These are phyloP conservation scores for Epinotia bilunana DNA, from an alignment of 2,888 invertebrate species.

Conservation along the genomic window DNA sequence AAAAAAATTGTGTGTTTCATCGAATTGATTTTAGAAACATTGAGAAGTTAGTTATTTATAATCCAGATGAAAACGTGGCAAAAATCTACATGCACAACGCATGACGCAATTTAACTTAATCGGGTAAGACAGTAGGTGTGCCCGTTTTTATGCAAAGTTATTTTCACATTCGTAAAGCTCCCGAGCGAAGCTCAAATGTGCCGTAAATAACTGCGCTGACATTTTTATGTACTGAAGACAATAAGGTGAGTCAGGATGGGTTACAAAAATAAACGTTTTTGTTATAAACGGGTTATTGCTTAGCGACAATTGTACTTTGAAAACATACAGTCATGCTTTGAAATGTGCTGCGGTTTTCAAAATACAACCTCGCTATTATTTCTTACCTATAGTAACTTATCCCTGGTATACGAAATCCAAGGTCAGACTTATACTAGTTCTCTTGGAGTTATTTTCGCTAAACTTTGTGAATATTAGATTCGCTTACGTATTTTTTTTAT, in stretches of 20 bases:
- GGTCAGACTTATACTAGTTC: too few species aligned
- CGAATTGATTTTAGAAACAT: too few species aligned
- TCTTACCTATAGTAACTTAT: too few species aligned
- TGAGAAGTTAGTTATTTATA: too few species aligned
- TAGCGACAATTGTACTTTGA: slow-evolving; percentile 29
- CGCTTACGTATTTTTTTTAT: too few species aligned
- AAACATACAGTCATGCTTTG: background rate
- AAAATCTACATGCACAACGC: background rate
- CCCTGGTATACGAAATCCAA: too few species aligned
- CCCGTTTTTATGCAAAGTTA: slow-evolving; percentile 44
- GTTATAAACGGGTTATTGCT: slow-evolving; percentile 36
- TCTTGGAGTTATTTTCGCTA: too few species aligned
- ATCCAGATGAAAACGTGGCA: too few species aligned
- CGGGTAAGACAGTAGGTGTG: slow-evolving; percentile 38
- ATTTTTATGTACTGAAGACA: slow-evolving; percentile 67
- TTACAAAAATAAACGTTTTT: slow-evolving; percentile 42
- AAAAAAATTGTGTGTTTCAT: too few species aligned
- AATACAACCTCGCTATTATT: background rate
- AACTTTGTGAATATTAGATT: too few species aligned
- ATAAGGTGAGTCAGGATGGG: slow-evolving; percentile 56
- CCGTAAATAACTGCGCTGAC: slow-evolving; percentile 65
- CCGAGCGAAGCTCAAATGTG: slow-evolving; percentile 48
- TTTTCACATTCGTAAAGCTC: slow-evolving; percentile 39
- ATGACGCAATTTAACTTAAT: slow-evolving; percentile 3
- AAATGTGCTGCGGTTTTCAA: background rate